Conservation (phyloP, 2,113 vertebrate species). For the Anarhynchus alexandrinus region DNA sequence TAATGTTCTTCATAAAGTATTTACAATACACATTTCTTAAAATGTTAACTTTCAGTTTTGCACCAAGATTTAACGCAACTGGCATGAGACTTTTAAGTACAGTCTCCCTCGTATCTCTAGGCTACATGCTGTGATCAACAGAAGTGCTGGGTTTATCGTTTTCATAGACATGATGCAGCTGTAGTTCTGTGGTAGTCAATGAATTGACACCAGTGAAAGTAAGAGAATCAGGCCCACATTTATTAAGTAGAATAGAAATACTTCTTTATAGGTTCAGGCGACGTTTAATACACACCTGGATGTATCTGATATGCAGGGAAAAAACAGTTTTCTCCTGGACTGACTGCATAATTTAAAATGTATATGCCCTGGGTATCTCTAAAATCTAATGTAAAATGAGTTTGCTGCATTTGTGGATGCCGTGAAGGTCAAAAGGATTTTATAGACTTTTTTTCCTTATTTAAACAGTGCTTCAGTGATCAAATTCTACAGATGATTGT, state of each 20-base stretch:
- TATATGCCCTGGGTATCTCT: not conserved
- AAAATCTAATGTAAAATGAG: not conserved
- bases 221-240: not conserved
- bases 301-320: not conserved
- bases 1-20: slow-evolving; percentile 8
- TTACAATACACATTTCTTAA: slow-evolving; percentile 19
- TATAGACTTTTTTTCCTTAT: not conserved
- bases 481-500: not conserved
- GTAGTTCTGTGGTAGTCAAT: not conserved
- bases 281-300: not conserved
- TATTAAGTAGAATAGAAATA: not conserved
- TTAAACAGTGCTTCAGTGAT: not conserved
- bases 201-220: not conserved
- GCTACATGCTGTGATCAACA: not conserved
- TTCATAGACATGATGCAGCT: not conserved
- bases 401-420: not conserved
- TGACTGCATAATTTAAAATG: not conserved
- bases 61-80: slow-evolving; percentile 25
- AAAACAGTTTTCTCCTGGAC: not conserved
- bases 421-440: not conserved
- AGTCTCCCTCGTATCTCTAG: not conserved
- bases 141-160: not conserved
- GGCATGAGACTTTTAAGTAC: slow-evolving; percentile 8
- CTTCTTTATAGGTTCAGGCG: not conserved
- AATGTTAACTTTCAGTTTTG: slow-evolving; percentile 36